A percentile compares a stretch with the other conserved stretches of the same genome.
Conservation (phyloP, 92 coral and sea anemone species). For the Heliopora coerulea region DNA sequence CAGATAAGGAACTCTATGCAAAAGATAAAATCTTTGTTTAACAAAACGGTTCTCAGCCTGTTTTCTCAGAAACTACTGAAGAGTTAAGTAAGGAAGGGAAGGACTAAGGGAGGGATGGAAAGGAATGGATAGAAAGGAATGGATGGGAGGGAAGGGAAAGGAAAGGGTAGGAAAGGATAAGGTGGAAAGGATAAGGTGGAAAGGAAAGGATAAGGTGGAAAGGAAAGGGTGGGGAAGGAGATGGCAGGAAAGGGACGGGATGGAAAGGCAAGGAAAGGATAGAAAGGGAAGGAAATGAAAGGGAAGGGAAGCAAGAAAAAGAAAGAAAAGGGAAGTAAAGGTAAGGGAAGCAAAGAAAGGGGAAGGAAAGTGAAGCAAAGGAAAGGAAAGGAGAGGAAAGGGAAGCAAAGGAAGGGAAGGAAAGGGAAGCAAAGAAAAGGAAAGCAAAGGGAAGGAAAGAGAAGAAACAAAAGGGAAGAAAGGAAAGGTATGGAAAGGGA, state of each 20-base stretch:
- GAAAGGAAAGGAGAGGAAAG: not conserved
- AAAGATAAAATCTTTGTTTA: not conserved
- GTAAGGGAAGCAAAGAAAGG: not conserved
- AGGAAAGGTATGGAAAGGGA: not conserved
- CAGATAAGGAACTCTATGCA: slow-evolving; percentile 82
- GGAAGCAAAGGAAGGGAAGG: not conserved
- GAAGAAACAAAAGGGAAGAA: slow-evolving; percentile 1
- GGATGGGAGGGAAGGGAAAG: not conserved
- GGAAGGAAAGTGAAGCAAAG: too few species aligned
- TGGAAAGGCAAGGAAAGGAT: not conserved
- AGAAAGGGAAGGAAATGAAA: not conserved
- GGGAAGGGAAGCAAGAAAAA: not conserved
- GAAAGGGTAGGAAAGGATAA: not conserved
- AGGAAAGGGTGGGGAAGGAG: not conserved
- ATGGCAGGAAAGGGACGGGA: not conserved
- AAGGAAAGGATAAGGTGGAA: not conserved
- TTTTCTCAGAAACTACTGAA: not conserved
- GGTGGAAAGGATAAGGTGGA: not conserved
- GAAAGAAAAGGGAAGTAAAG: not conserved
- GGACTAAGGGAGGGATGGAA: not conserved
- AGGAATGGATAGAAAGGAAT: not conserved
- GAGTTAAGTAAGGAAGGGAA: slow-evolving; percentile 1
- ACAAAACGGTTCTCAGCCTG: too few species aligned
- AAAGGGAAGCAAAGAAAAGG: not conserved
- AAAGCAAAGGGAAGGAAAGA: not conserved